Percentiles rank a stretch among this genome's conserved stretches.
Evolutionary conservation across 2,797 vertebrate species (phyloP).

Genomic region (Microcaecilia unicolor): DNA sequence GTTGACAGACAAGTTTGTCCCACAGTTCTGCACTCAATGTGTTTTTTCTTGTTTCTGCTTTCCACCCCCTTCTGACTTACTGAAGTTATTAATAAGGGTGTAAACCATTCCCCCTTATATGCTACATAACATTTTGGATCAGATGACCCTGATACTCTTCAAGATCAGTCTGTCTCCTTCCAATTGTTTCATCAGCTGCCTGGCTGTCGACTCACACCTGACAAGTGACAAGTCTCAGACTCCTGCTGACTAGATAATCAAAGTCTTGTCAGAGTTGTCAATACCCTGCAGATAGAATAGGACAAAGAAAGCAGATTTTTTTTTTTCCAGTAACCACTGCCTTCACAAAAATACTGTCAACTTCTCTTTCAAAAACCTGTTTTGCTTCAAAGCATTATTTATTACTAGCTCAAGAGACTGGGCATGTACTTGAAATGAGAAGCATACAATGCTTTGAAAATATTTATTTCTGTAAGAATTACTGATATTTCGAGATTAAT

Average conservation of each 20-base stretch:
- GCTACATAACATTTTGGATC: slow-evolving; percentile 47
- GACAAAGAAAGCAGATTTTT: slow-evolving; percentile 62
- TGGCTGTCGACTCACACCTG: slow-evolving; percentile 71
- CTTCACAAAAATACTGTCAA: slow-evolving; percentile 49
- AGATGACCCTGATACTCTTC: slow-evolving; percentile 64
- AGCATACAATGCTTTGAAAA: slow-evolving; percentile 11
- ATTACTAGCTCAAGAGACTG: slow-evolving; percentile 17
- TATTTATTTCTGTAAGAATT: too few species aligned
- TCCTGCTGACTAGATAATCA: slow-evolving; percentile 95
- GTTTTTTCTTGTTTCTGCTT: neutral
- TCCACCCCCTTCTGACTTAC: slow-evolving; percentile 12
- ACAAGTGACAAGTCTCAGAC: slow-evolving; percentile 86
- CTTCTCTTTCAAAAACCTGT: slow-evolving; percentile 60
- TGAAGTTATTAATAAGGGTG: slow-evolving; percentile 25
- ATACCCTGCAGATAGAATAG: slow-evolving; percentile 79
- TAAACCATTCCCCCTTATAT: slow-evolving; percentile 42
- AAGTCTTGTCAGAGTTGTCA: slow-evolving; percentile 95
- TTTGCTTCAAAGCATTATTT: slow-evolving; percentile 45
- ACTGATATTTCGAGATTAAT: slow-evolving; percentile 11
- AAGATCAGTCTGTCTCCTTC: slow-evolving; percentile 54
- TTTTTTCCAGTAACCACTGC: slow-evolving; percentile 42
- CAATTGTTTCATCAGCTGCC: slow-evolving; percentile 74
- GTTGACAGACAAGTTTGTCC: neutral
- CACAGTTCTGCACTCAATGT: neutral
- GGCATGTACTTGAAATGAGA: slow-evolving; percentile 3